Evolutionary conservation across 1,140 invertebrate species (phyloP).

Genomic region (Drosophila subpulchrella): DNA sequence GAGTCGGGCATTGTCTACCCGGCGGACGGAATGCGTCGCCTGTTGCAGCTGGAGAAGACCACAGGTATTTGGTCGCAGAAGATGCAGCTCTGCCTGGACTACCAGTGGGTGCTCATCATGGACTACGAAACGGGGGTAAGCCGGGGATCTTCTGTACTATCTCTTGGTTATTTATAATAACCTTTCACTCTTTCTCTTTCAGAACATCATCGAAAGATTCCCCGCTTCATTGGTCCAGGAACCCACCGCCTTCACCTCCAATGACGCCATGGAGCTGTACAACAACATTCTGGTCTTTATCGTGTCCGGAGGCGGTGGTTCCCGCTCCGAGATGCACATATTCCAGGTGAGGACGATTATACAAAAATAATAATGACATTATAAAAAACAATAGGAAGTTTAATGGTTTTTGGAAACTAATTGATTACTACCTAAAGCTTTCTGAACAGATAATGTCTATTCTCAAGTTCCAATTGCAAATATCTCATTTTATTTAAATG

Average conservation of each 20-base stretch:
- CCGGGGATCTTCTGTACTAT: slow-evolving; percentile 7
- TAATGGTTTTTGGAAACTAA: no score
- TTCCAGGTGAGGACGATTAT: slow-evolving; percentile 89
- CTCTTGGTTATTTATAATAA: background rate
- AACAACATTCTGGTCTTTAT: slow-evolving; percentile 99
- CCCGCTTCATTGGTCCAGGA: slow-evolving; percentile 96
- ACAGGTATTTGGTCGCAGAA: slow-evolving; percentile 99
- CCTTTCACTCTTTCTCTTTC: slow-evolving; percentile 61
- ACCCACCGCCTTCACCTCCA: slow-evolving; percentile 98
- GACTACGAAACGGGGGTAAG: slow-evolving; percentile 98
- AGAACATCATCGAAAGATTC: slow-evolving; percentile 98
- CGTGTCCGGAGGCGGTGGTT: slow-evolving; percentile 88
- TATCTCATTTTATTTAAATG: background rate
- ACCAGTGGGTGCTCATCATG: slow-evolving; percentile 96
- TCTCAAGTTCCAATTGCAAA: background rate
- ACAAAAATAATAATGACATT: background rate
- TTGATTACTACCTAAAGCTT: no score
- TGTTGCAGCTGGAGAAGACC: slow-evolving; percentile 98
- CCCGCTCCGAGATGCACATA: slow-evolving; percentile 98
- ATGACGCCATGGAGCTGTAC: slow-evolving; percentile 98
- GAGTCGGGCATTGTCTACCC: slow-evolving; percentile 94
- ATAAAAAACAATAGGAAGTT: no score
- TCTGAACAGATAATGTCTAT: no score
- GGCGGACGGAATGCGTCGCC: slow-evolving; percentile 96
- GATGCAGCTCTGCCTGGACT: slow-evolving; percentile 96